A percentile compares a stretch with the other conserved stretches of the same genome.
These are phyloP conservation scores for Diorhabda elongata DNA, from an alignment of 1,140 invertebrate genomes.

Conservation along the genomic window DNA sequence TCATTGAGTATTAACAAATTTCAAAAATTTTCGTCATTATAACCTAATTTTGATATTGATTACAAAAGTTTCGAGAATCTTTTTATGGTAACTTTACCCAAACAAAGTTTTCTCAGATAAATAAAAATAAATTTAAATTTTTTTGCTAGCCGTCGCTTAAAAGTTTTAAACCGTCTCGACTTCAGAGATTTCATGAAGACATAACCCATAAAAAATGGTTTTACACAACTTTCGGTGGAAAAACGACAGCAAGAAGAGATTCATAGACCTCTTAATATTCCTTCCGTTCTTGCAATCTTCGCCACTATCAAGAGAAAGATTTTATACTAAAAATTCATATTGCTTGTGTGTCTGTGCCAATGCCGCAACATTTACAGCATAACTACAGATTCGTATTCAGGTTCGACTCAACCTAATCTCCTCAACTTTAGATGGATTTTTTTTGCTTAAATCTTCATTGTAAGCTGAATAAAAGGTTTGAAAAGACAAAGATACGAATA, in stretches of 20 bases:
- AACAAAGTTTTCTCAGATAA: too few species aligned
- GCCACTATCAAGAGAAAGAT: neutral
- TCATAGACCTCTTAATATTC: constrained; percentile 2
- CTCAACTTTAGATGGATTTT: too few species aligned
- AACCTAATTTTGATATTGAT: too few species aligned
- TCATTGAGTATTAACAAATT: too few species aligned
- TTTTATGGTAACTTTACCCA: too few species aligned
- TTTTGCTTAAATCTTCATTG: too few species aligned
- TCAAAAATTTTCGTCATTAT: too few species aligned
- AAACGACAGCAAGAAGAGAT: neutral
- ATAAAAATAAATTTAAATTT: neutral
- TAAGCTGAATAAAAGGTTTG: too few species aligned
- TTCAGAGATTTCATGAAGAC: neutral
- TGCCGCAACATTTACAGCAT: neutral
- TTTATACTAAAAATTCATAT: constrained; percentile 1
- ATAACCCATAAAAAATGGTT: neutral
- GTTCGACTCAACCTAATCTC: too few species aligned
- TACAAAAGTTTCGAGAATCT: too few species aligned
- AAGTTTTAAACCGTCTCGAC: neutral
- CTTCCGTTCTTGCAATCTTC: constrained; percentile 2
- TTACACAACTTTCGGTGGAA: neutral
- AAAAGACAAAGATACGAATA: too few species aligned
- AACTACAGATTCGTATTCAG: neutral
- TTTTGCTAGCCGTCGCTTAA: neutral
- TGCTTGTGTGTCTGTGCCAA: neutral